Conservation (phyloP, 2,797 vertebrate genomes). For the Xenentodon cancila region DNA sequence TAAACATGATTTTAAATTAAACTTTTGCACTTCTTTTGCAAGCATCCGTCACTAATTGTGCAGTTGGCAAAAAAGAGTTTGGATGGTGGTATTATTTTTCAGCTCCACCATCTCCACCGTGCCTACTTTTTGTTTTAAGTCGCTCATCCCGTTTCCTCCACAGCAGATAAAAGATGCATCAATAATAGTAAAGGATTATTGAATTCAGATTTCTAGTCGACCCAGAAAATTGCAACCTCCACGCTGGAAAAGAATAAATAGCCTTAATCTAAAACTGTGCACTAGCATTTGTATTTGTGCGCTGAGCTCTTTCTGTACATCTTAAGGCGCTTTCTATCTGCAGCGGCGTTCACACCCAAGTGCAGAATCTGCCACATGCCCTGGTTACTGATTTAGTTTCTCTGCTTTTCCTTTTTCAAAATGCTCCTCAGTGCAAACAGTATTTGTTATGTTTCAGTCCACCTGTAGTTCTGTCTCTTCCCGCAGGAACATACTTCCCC, state of each 20-base stretch:
- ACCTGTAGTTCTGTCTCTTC: conserved; percentile 29
- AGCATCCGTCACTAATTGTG: not conserved
- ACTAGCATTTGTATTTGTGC: conserved; percentile 14
- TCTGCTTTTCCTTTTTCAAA: conserved; percentile 36
- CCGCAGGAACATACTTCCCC: conserved; percentile 29
- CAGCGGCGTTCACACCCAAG: not conserved
- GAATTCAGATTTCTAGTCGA: conserved; percentile 21
- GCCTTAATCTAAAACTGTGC: conserved; percentile 15
- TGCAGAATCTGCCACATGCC: conserved; percentile 16
- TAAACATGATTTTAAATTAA: conserved; percentile 21
- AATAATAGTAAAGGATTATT: conserved; percentile 33
- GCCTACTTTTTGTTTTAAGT: conserved; percentile 28
- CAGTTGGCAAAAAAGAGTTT: conserved; percentile 31
- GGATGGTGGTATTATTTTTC: conserved; percentile 32
- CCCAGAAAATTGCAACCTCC: not conserved
- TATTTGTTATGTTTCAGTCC: conserved; percentile 36
- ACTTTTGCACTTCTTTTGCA: conserved; percentile 26
- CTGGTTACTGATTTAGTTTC: conserved; percentile 44
- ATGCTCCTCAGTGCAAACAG: conserved; percentile 29
- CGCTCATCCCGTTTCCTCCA: conserved; percentile 26
- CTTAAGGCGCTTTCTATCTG: conserved; percentile 20
- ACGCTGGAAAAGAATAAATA: conserved; percentile 10
- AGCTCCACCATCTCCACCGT: conserved; percentile 18
- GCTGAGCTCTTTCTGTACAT: conserved; percentile 21
- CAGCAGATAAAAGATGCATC: conserved; percentile 36